Base-by-base conservation (phyloP, 2,797 vertebrate species). In the Cirrhinus mrigala region DNA sequence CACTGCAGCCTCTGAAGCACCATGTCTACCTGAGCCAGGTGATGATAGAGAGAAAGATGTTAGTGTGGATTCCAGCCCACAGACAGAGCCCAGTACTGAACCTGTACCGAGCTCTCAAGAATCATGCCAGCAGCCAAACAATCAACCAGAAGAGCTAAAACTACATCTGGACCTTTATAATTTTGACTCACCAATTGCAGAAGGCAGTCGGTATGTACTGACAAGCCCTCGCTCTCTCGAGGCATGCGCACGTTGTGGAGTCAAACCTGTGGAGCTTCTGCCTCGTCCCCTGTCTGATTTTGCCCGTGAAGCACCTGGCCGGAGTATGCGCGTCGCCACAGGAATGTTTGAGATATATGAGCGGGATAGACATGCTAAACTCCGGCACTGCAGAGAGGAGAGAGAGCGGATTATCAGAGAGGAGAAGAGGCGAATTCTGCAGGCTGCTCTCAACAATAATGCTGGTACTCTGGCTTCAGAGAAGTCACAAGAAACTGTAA, bases 211-310 rank as follows among this genome's bases (percentile, higher is more conserved):
- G 82, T 99, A 99, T 50, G 98, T 99, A 91, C 92, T 99, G 85
- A 99, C 98, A 14, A 99, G 98, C 91, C 98, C 98, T 2, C 96
- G 96, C 82, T 99, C 98, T 2, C 94, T 99, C 71, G 98, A 99
- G 92, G 98, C 98, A 18, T 99, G 98, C 6, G 98, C 98, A 22
- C 95, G 97, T 22, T 98, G 97, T 12, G 96, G 97, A 27, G 97
- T 99, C 89, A 98, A 98, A 85, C 98, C 98, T 0, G 97, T 99
- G 91, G 98, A 99, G 94, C 95, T 99, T 88, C 95, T 99, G 90
- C 90, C 95, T 0, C 94, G 97, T 52, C 95, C 96, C 0, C 93
- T 99, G 82, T 91, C 95, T 0, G 98, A 99, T 87, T 97, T 99
- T 48, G 96, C 97, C 84, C 95, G 95, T 1, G 98, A 99, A 90